Conservation (phyloP, 2,888 invertebrate species). For the Xestia c-nigrum region DNA sequence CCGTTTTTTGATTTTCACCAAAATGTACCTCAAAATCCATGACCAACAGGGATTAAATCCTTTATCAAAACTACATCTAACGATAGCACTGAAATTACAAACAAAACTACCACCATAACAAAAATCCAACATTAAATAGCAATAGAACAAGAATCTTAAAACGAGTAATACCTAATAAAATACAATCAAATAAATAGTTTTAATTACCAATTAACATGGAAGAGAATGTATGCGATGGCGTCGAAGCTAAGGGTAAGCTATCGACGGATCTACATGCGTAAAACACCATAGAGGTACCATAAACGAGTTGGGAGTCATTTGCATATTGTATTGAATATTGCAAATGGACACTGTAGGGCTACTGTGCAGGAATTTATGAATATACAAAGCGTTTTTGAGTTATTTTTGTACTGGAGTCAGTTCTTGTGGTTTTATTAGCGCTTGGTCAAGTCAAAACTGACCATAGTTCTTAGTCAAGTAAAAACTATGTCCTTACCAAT, state of each 20-base stretch:
- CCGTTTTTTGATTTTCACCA: background rate
- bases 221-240: slow-evolving; percentile 47
- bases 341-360: slow-evolving; percentile 64
- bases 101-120: slow-evolving; percentile 15
- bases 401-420: slow-evolving; percentile 28
- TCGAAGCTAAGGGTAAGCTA: slow-evolving; percentile 57
- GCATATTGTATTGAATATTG: slow-evolving; percentile 69
- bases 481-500: background rate
- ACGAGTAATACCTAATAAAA: slow-evolving; percentile 49
- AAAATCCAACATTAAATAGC: slow-evolving; percentile 20
- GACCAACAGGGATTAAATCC: background rate
- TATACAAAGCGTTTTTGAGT: slow-evolving; percentile 53
- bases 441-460: background rate
- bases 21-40: background rate
- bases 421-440: slow-evolving; percentile 10
- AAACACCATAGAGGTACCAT: slow-evolving; percentile 67
- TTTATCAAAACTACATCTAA: background rate
- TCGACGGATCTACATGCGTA: slow-evolving; percentile 73
- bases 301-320: slow-evolving; percentile 64
- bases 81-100: slow-evolving; percentile 22
- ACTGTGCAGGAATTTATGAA: slow-evolving; percentile 62
- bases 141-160: slow-evolving; percentile 20
- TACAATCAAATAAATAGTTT: slow-evolving; percentile 65
- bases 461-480: background rate
- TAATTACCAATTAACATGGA: slow-evolving; percentile 68